Percentiles rank a stretch among this genome's conserved stretches.
phyloP scores from a whole-genome alignment of 2,797 vertebrate species.

The Phrynocephalus forsythii region DNA sequence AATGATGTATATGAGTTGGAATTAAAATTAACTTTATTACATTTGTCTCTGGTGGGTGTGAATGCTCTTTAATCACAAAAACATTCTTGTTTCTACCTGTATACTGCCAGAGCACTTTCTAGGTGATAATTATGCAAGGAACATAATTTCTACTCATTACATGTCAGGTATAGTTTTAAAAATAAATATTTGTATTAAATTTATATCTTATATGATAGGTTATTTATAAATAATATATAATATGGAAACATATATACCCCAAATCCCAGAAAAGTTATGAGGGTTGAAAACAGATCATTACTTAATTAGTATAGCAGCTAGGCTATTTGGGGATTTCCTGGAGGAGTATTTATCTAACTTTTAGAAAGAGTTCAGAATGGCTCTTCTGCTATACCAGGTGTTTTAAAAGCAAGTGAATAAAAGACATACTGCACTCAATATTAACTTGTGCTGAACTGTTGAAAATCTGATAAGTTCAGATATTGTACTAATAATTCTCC shows the following conservation, averaged over 20 bases:
- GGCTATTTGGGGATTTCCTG: background rate
- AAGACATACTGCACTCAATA: background rate
- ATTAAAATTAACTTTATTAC: constrained; percentile 17
- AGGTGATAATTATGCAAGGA: too few relatives aligned
- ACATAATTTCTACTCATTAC: too few relatives aligned
- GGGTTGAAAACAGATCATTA: background rate
- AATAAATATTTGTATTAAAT: too few relatives aligned
- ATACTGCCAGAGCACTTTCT: too few relatives aligned
- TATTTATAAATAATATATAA: too few relatives aligned
- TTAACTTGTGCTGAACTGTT: background rate
- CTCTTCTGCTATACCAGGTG: background rate
- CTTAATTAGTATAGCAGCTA: background rate
- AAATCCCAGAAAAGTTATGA: background rate
- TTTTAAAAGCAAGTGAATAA: constrained; percentile 5
- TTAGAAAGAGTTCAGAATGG: background rate
- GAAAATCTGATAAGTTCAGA: too few relatives aligned
- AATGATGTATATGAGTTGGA: constrained; percentile 40
- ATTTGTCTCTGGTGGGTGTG: background rate
- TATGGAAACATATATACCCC: too few relatives aligned
- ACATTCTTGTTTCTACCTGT: too few relatives aligned
- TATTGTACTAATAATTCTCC: too few relatives aligned
- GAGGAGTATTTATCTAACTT: too few relatives aligned
- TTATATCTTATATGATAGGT: too few relatives aligned
- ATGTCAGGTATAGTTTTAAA: too few relatives aligned
- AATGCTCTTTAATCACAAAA: constrained; percentile 15